Evolutionary conservation across 2,113 vertebrate genomes (phyloP), one percentile per base, ranked within the genome.

Genomic region (Callipepla californica): DNA sequence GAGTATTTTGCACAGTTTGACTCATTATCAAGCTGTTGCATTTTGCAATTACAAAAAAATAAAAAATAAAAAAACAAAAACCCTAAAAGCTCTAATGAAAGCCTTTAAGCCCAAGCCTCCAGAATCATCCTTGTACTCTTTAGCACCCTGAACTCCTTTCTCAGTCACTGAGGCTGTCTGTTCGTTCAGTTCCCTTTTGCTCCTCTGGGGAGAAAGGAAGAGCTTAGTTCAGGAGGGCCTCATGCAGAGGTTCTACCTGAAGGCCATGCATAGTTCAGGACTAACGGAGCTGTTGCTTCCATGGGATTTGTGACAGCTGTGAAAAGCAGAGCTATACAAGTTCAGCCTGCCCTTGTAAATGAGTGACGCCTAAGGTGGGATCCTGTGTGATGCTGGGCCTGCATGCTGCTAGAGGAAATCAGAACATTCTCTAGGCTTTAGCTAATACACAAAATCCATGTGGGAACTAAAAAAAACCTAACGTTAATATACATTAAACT

Each of bases 391-490:
- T 75, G 8, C 36, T 57, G 59, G 59, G 13, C 15, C 68, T 48
- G 32, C 5, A 77, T 6, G 48, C 23, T 45, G 18, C 19, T 75
- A 19, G 79, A 66, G 34, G 63, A 84, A 83, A 73, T 17, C n/a
- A 83, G 16, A 53, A 85, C 12, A 1, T 85, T 6, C 14, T 47
- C 42, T 53, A 25, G 34, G 7, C 42, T 21, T 26, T 9, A 53
- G 51, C 14, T 28, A 53, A 53, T 53, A 53, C 26, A 17, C 51
- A 87, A 92, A 95, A 87, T 91, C 94, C 36, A 73, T 14, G 21
- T 81, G 48, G 68, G 72, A 96, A 91, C 67, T 74, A 57, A 94
- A 91, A 87, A 57, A 93, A 78, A 9, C 12, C 12, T 65, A 75
- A 21, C 62, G 68, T 78, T 80, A 80, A 82, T 85, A 58, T 53